Base-by-base conservation (phyloP, 2,797 vertebrate species). In the Malacoraja senta region DNA sequence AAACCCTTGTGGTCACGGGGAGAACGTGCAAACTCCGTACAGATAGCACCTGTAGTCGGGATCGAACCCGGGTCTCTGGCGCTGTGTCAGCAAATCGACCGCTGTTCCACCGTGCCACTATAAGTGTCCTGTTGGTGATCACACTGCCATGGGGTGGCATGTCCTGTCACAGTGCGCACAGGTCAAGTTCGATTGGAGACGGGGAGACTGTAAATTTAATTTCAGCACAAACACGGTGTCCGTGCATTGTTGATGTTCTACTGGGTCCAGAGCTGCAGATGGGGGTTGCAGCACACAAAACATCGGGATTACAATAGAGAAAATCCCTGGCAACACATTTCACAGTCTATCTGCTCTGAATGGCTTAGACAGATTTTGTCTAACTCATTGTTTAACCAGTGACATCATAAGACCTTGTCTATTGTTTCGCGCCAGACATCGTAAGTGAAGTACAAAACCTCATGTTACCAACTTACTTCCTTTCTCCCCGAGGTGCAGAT, bases 281-380 rank as follows among this genome's bases (percentile, higher is more conserved):
- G 80, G 58, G 44, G 12, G 80, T 83, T 10, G 80, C 80, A 83
- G 80, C 44, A 58, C 26, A 84, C 61, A 58, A 29, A 26, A 83
- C 38, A 84, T 84, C 81, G n/a, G 61, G 81, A 84, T 84, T 84
- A 61, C 81, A 84, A 84, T 84, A 29, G 44, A 53, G 81, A 61
- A 84, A 84, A 6, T 53, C 61, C 81, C 81, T 84, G 81, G n/a
- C 81, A 84, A 84, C 53, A 24, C 9, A 84, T 84, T 84, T 84
- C 24, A 61, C 81, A 61, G 53, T 83, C 80, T 29, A 53, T 61
- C 81, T 84, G 53, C 26, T 84, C 44, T 29, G 81, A 84, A 84
- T 29, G 81, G 81, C 44, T 53, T 58, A 84, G 13, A 61, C 15
- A 84, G 44, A 24, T 61, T 58, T 84, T 1, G 9, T 15, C 81